Percentiles rank a stretch among this genome's conserved stretches.
Evolutionary conservation across 2,888 invertebrate species (phyloP).

Genomic region (Scaptomyza flava): DNA sequence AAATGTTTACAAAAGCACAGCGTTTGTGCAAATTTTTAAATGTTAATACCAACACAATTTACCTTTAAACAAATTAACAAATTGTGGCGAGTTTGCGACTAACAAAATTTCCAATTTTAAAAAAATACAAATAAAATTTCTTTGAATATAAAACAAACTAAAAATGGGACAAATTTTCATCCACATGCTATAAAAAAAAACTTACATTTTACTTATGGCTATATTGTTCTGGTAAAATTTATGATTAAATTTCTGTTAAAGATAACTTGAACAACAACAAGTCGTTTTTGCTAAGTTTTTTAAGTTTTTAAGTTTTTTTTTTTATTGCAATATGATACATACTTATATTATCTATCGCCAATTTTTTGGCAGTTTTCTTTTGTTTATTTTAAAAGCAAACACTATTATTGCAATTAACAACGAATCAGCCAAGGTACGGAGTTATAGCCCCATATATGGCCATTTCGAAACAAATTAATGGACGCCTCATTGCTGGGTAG

Average conservation of each 20-base stretch:
- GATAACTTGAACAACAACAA: constrained; percentile 2
- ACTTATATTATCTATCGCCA: background rate
- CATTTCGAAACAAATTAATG: constrained; percentile 67
- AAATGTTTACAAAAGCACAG: constrained; percentile 45
- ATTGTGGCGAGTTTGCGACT: constrained; percentile 63
- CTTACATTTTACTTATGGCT: constrained; percentile 54
- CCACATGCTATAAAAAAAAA: constrained; percentile 30
- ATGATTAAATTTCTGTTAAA: constrained; percentile 48
- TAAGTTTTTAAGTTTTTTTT: too few species aligned
- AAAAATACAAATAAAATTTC: constrained; percentile 69
- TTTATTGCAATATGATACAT: background rate
- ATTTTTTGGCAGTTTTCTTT: constrained; percentile 2
- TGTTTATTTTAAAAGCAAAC: constrained; percentile 64
- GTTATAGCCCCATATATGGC: constrained; percentile 48
- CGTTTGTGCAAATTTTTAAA: constrained; percentile 62
- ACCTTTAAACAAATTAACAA: constrained; percentile 45
- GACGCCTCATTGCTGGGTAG: constrained; percentile 22
- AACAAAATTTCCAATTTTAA: constrained; percentile 68
- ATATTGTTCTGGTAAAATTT: constrained; percentile 23
- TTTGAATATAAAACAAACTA: constrained; percentile 52
- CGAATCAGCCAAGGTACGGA: constrained; percentile 47
- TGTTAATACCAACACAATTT: constrained; percentile 53
- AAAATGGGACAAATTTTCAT: constrained; percentile 32
- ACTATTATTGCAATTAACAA: constrained; percentile 61
- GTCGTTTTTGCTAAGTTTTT: too few species aligned